phyloP scores from a whole-genome alignment of 2,797 vertebrate species.

The Gambusia yucatana region DNA sequence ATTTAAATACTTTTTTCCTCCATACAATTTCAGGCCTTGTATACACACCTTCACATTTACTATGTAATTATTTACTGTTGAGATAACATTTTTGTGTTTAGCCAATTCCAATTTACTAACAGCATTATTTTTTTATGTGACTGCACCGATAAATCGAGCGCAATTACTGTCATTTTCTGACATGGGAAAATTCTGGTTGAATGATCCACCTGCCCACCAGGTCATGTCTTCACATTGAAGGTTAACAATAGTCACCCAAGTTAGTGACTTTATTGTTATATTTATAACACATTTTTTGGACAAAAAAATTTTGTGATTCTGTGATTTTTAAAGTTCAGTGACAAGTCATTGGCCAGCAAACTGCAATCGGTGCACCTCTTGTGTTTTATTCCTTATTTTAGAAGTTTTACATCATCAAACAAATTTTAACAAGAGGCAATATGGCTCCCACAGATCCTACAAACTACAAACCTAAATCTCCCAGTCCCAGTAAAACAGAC shows the following conservation, averaged over 20 bases:
- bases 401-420: no score
- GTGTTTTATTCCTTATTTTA: not conserved
- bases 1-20: not conserved
- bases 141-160: not conserved
- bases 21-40: not conserved
- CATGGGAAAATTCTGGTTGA: not conserved
- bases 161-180: not conserved
- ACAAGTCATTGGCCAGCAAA: not conserved
- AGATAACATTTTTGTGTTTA: not conserved
- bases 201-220: not conserved
- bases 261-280: not conserved
- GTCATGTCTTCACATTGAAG: not conserved
- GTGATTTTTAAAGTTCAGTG: no score
- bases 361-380: not conserved
- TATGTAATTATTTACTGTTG: not conserved
- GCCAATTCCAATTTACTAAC: not conserved
- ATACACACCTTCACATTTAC: not conserved
- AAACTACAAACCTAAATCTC: conserved; percentile 17
- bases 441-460: conserved; percentile 32
- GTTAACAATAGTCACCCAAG: not conserved
- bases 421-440: conserved; percentile 8
- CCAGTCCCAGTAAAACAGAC: not conserved
- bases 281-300: not conserved
- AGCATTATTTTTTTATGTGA: not conserved
- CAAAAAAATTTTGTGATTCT: not conserved